phyloP scores from a whole-genome alignment of 2,888 invertebrate species.

The Artemia sinica region DNA sequence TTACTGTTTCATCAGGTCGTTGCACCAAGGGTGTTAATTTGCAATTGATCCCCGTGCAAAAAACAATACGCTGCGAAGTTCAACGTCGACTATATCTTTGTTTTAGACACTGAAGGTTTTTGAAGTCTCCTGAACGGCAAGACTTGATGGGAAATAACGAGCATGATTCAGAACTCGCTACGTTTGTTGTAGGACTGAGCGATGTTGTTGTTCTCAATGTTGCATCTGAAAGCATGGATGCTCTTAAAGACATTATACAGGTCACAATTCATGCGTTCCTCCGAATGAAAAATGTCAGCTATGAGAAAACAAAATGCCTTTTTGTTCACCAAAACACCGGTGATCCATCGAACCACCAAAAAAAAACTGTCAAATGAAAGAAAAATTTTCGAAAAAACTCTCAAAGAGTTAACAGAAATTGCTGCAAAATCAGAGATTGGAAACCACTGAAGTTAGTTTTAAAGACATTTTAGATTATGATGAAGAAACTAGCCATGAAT shows the following conservation, averaged over 20 bases:
- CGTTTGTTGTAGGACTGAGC: conserved; percentile 9
- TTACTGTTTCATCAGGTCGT: conserved; percentile 21
- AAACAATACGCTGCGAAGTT: background rate
- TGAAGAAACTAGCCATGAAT: background rate
- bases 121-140: conserved; percentile 5
- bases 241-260: conserved; percentile 12
- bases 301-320: background rate
- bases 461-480: background rate
- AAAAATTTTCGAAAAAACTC: background rate
- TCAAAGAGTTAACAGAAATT: background rate
- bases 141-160: conserved; percentile 5
- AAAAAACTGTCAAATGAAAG: background rate
- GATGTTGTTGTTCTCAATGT: conserved; percentile 7
- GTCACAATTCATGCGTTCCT: conserved; percentile 10
- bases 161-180: background rate
- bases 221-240: background rate
- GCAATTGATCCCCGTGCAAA: conserved; percentile 9
- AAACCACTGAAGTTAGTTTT: background rate
- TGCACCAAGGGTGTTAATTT: conserved; percentile 22
- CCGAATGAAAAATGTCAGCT: background rate
- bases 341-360: background rate
- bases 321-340: conserved; percentile 1
- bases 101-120: conserved; percentile 15
- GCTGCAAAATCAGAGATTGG: background rate
- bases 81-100: background rate